Conservation (phyloP, 2,888 invertebrate species). For the Epinotia brunnichana region DNA sequence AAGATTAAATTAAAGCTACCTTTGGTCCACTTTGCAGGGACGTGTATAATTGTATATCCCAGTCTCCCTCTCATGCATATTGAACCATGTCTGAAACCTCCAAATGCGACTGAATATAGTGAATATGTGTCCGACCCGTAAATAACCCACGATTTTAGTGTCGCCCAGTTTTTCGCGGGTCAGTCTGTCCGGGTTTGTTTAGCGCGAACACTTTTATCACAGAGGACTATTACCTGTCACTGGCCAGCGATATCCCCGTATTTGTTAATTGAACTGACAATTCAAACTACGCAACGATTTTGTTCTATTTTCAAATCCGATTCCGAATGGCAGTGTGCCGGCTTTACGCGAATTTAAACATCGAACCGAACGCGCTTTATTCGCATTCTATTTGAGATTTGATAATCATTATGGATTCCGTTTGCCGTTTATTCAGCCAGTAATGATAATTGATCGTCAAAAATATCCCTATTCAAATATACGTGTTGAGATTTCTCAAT, state of each 20-base stretch:
- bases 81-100: not conserved
- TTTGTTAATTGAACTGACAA: slow-evolving; percentile 71
- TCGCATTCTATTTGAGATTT: slow-evolving; percentile 26
- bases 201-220: slow-evolving; percentile 53
- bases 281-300: slow-evolving; percentile 56
- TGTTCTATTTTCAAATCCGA: slow-evolving; percentile 58
- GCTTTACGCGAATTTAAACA: slow-evolving; percentile 31
- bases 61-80: slow-evolving; percentile 12
- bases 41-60: not conserved
- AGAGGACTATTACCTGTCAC: slow-evolving; percentile 62
- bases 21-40: slow-evolving; percentile 4
- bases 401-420: slow-evolving; percentile 22
- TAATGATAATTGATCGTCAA: slow-evolving; percentile 50
- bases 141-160: slow-evolving; percentile 27
- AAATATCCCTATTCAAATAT: slow-evolving; percentile 44
- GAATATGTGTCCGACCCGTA: slow-evolving; percentile 1
- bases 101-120: slow-evolving; percentile 6
- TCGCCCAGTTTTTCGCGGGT: slow-evolving; percentile 38
- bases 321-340: slow-evolving; percentile 36
- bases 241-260: slow-evolving; percentile 58
- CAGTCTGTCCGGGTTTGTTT: slow-evolving; percentile 45
- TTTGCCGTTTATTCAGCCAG: slow-evolving; percentile 7
- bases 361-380: slow-evolving; percentile 28
- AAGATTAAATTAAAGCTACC: slow-evolving; percentile 18
- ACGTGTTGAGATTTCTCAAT: slow-evolving; percentile 57